These are phyloP conservation scores for Labeo catla DNA, from an alignment of 2,113 vertebrate species.

Conservation along the genomic window DNA sequence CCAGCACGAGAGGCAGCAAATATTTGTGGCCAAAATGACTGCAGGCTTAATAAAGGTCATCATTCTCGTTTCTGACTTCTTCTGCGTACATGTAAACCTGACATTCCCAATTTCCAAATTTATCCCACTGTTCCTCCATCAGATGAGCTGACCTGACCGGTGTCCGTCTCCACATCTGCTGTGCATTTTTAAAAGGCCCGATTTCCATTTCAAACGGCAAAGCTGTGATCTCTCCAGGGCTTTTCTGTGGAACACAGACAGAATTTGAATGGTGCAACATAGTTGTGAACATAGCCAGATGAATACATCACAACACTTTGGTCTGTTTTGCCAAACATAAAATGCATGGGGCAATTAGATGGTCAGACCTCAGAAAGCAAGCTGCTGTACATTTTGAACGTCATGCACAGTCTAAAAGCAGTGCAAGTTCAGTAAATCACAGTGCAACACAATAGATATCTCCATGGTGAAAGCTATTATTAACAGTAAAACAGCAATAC, in stretches of 20 bases:
- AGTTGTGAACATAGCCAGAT: background rate
- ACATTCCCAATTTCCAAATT: slow-evolving; percentile 1
- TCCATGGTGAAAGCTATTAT: slow-evolving; percentile 7
- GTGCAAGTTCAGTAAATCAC: slow-evolving; percentile 3
- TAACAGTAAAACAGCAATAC: background rate
- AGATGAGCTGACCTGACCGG: slow-evolving; percentile 26
- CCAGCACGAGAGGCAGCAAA: background rate
- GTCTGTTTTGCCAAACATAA: background rate
- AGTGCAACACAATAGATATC: background rate
- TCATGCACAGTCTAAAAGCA: background rate
- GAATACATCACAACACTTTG: slow-evolving; percentile 7
- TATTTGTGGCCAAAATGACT: slow-evolving; percentile 21
- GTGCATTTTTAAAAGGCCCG: slow-evolving; percentile 64
- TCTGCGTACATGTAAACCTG: background rate
- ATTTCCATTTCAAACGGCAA: slow-evolving; percentile 78
- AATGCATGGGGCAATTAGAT: background rate
- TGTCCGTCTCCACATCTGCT: slow-evolving; percentile 55
- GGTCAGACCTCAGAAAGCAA: background rate
- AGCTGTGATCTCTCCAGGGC: slow-evolving; percentile 53
- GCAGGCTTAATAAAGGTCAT: background rate
- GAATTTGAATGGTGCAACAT: slow-evolving; percentile 63
- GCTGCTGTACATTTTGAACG: background rate
- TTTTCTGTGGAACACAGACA: slow-evolving; percentile 59
- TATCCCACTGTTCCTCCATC: slow-evolving; percentile 10
- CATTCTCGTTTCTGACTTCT: background rate